phyloP scores from a whole-genome alignment of 2,797 vertebrate genomes.

The Chelon auratus region DNA sequence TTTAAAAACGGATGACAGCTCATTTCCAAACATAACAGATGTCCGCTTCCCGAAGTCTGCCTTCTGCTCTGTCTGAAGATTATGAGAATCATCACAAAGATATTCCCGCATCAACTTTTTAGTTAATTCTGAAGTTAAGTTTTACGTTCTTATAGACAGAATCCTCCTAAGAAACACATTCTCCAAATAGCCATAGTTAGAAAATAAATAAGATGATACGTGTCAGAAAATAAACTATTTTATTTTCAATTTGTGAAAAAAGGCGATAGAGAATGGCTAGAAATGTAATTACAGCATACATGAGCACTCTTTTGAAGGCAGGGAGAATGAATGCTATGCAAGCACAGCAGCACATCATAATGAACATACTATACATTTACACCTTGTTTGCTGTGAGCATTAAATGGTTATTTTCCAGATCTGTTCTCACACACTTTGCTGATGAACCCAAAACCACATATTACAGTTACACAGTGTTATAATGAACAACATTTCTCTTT shows the following conservation, averaged over 20 bases:
- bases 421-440: slow-evolving; percentile 20
- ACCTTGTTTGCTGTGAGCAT: not conserved
- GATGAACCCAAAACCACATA: slow-evolving; percentile 33
- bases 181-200: not conserved
- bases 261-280: not conserved
- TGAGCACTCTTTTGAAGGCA: not conserved
- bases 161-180: not conserved
- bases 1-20: slow-evolving; percentile 3
- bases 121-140: not conserved
- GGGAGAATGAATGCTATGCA: not conserved
- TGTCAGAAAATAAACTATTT: not conserved
- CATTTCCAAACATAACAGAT: slow-evolving; percentile 29
- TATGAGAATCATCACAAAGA: not conserved
- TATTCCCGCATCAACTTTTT: not conserved
- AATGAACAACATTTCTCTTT: slow-evolving; percentile 54
- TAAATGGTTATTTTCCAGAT: slow-evolving; percentile 1
- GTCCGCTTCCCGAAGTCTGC: slow-evolving; percentile 10
- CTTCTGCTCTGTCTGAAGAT: slow-evolving; percentile 4
- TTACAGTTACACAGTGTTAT: slow-evolving; percentile 19
- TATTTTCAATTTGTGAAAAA: not conserved
- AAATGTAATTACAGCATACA: not conserved
- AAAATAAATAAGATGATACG: not conserved
- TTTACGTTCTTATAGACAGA: not conserved
- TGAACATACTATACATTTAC: not conserved
- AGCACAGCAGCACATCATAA: not conserved